A percentile compares a stretch with the other conserved stretches of the same genome.
phyloP scores from a whole-genome alignment of 2,888 invertebrate genomes.

The Apamea crenata region DNA sequence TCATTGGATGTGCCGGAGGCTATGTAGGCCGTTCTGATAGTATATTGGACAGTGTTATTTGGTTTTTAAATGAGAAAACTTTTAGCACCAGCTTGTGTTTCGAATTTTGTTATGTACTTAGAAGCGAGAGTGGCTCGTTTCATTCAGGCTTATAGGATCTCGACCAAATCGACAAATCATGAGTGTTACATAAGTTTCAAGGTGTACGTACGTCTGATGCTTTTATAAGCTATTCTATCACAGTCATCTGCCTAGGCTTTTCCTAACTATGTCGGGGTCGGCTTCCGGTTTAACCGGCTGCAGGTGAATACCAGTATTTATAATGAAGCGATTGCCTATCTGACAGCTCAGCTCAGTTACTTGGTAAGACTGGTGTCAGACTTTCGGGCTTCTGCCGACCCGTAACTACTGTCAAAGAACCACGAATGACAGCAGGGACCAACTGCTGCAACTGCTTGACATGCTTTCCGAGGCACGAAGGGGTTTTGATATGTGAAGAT shows the following conservation, averaged over 20 bases:
- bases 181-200: neutral
- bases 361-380: neutral
- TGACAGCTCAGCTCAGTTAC: neutral
- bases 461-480: neutral
- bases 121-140: neutral
- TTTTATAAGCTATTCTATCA: neutral
- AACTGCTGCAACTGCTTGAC: no score
- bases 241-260: neutral
- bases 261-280: neutral
- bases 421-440: no score
- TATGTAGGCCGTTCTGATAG: neutral
- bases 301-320: neutral
- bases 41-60: neutral
- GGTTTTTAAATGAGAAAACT: slow-evolving; percentile 4
- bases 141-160: neutral
- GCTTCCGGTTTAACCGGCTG: neutral
- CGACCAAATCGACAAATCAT: neutral
- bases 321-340: neutral
- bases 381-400: neutral
- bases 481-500: neutral
- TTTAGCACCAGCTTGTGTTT: neutral
- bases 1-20: neutral
- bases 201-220: neutral
- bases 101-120: neutral
- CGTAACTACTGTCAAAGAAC: neutral